phyloP scores from a whole-genome alignment of 2,113 vertebrate genomes.

The Caranx ignobilis region DNA sequence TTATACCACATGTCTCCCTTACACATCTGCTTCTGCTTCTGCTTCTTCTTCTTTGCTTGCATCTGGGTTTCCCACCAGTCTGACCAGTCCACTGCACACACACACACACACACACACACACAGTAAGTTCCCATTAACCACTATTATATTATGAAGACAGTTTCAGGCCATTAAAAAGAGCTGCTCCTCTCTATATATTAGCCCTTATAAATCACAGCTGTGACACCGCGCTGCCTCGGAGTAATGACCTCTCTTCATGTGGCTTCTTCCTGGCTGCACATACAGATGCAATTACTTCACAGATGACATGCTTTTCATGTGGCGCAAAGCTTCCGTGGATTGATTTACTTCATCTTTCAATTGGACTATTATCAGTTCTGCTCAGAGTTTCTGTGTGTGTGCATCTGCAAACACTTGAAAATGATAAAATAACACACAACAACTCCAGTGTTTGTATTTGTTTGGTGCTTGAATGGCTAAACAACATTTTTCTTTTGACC shows the following conservation, averaged over 20 bases:
- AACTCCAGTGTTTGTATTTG: background rate
- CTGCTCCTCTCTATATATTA: constrained; percentile 30
- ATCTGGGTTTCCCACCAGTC: background rate
- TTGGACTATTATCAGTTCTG: constrained; percentile 38
- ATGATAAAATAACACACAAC: background rate
- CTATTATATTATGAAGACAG: background rate
- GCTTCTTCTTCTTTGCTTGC: background rate
- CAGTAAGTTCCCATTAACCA: constrained; percentile 1
- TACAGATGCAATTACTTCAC: constrained; percentile 52
- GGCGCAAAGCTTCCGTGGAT: constrained; percentile 11
- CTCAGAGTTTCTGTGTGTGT: background rate
- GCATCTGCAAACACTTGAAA: background rate
- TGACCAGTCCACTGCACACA: background rate
- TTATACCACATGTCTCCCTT: background rate
- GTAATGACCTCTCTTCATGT: constrained; percentile 58
- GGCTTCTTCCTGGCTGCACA: constrained; percentile 37
- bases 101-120: background rate
- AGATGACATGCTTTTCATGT: constrained; percentile 55
- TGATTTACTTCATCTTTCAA: constrained; percentile 47
- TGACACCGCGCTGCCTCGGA: constrained; percentile 35
- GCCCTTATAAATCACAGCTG: constrained; percentile 30
- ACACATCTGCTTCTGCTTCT: background rate
- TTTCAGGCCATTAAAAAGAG: constrained; percentile 1
- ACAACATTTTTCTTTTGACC: too few species aligned
- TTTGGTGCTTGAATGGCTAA: too few species aligned